Base-by-base conservation (phyloP, 2,797 vertebrate species). In the Knipowitschia caucasica region DNA sequence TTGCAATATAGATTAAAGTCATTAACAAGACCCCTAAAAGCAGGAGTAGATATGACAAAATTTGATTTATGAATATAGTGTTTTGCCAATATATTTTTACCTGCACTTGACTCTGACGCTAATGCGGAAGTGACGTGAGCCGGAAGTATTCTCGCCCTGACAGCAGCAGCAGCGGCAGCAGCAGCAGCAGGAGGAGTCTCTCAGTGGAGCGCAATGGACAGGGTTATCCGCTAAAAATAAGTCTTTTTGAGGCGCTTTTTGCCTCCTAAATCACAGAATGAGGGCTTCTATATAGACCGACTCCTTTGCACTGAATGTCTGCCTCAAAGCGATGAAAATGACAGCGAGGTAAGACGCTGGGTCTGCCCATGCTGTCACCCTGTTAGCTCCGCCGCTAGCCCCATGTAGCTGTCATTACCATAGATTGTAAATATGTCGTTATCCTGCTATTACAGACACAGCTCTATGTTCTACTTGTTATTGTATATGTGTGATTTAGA, bases 321-420 rank as follows among this genome's bases (percentile, higher is more conserved):
- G 8, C 17, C 4, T 2, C 0, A 18, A 17, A 58, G 30, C 27
- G 62, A 42, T 52, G 61, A 72, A 69, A 45, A 86, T 89, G 81
- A 69, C 67, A 33, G 35, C 10, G 43, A 89, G 89, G 89, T 90
- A 71, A 77, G 77, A 24, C 21, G 46, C 54, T 60, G 0, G 26
- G 11, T 56, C 12, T 27, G n/a, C 15, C 39, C 11, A 17, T 50
- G 46, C 17, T 56, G 39, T 51, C 49, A 62, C 53, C 5, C 9
- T 53, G 67, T 30, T 72, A 71, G 64, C 65, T 38, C 21, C 23
- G 42, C 0, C 31, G 63, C 59, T 85, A 79, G 57, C 74, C 11
- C 44, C 53, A 14, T 10, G 7, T 1, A 50, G 81, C 80, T 83
- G 73, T 75, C 70, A 47, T 14, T 50, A 21, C 21, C 14, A 49